Base-by-base conservation (phyloP, 2,113 vertebrate genomes). In the Dipodomys spectabilis region DNA sequence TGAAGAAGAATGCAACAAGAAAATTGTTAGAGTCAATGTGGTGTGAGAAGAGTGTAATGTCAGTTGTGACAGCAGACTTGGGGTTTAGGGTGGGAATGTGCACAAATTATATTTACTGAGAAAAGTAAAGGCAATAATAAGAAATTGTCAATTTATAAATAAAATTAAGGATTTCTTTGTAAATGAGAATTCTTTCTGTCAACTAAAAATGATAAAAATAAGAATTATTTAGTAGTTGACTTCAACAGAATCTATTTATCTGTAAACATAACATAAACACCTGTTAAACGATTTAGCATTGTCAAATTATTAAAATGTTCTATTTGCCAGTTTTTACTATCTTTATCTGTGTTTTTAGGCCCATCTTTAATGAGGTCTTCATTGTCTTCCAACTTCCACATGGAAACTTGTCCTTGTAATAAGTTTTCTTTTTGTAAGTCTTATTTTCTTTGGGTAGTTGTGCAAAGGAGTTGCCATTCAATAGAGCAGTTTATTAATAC, bases 181-280 rank as follows among this genome's bases (percentile, higher is more conserved):
- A 49, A 49, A 49, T 9, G 49, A 12, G 49, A 49, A 11, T 49
- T 49, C 49, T 49, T 49, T 11, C 12, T 49, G 12, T 49, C 49
- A 85, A 88, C 23, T 69, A 4, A 93, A 91, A 88, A 57, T 68
- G 44, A 91, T 82, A 83, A 87, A 73, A 64, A 49, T 12, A 35
- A 75, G 28, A 93, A 85, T 82, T 71, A 82, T 68, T 53, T 78
- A 91, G 74, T 57, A 88, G 45, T 69, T 93, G 64, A 18, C 71
- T 91, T 80, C 35, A 74, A 79, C 69, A 85, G 74, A 94, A 90
- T 83, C 18, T 85, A 86, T 22, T 91, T 75, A 85, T 82, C 57
- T 91, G 12, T 53, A 88, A 88, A 72, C 93, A 60, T 49, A 77
- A 82, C 73, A 91, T 25, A 32, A 84, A 84, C 4, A 71, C 28